Percentiles rank a stretch among this genome's conserved stretches.
Conservation (phyloP, 1,140 invertebrate species). For the Sycobia sp. region DNA sequence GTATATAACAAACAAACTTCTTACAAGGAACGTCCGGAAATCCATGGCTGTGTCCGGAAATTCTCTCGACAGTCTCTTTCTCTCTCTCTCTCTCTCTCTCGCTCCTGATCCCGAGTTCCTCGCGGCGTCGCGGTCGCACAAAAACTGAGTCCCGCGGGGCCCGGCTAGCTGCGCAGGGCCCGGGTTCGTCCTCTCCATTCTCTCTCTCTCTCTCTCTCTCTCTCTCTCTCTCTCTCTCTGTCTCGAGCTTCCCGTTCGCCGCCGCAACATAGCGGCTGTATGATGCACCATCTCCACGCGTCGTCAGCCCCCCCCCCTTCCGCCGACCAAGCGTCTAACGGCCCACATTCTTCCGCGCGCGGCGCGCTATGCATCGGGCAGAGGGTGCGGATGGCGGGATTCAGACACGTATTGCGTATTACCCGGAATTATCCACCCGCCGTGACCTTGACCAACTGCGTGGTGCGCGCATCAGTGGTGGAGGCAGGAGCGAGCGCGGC, state of each 20-base stretch:
- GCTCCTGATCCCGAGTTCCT: constrained; percentile 16
- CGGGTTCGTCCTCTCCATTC: constrained; percentile 37
- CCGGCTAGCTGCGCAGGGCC: neutral
- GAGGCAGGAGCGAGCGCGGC: too few relatives aligned
- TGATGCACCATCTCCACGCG: too few relatives aligned
- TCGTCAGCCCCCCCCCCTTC: too few relatives aligned
- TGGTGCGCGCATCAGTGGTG: too few relatives aligned
- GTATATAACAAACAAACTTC: constrained; percentile 37
- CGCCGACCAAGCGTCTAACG: constrained; percentile 42
- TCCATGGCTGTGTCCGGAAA: constrained; percentile 44
- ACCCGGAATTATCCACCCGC: too few relatives aligned
- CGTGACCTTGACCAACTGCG: constrained; percentile 53
- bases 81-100: constrained; percentile 13
- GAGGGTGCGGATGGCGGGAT: too few relatives aligned
- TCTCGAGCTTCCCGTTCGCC: too few relatives aligned
- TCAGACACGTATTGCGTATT: too few relatives aligned
- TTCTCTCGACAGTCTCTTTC: neutral
- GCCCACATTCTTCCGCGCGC: constrained; percentile 52
- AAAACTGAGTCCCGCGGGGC: constrained; percentile 54
- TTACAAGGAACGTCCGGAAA: constrained; percentile 54
- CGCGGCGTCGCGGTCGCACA: constrained; percentile 49
- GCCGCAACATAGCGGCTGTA: too few relatives aligned
- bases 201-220: constrained; percentile 3
- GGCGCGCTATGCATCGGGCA: too few relatives aligned
- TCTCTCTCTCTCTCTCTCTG: constrained; percentile 1